Conservation (phyloP, 2,797 vertebrate species). For the Cyclura pinguis region DNA sequence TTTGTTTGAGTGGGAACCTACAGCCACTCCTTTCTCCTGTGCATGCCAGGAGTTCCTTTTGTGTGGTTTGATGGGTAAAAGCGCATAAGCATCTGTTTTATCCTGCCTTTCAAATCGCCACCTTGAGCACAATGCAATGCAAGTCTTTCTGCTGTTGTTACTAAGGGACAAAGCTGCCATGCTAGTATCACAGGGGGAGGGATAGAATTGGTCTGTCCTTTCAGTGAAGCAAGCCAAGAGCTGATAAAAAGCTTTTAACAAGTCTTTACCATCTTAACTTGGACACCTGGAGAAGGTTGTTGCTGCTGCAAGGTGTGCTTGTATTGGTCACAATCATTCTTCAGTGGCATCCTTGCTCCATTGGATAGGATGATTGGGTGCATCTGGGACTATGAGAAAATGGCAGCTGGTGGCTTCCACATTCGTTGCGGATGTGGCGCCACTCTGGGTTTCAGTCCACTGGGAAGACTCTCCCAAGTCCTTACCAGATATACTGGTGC, state of each 20-base stretch:
- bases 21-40: neutral
- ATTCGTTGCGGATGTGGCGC: no score
- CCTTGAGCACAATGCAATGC: conserved; percentile 1
- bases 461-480: no score
- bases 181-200: neutral
- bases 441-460: no score
- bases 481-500: no score
- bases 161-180: neutral
- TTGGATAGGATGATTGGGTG: neutral
- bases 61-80: neutral
- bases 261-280: neutral
- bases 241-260: neutral
- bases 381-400: no score
- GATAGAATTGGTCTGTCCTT: neutral
- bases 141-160: neutral
- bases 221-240: neutral
- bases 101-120: conserved; percentile 4
- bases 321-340: neutral
- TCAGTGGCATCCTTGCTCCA: neutral
- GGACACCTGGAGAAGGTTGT: neutral
- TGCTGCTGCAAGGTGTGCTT: neutral
- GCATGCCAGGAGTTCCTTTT: neutral
- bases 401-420: no score
- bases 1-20: neutral
- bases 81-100: conserved; percentile 28